Base-by-base conservation (phyloP, 2,113 vertebrate genomes). In the Lipotes vexillifer region DNA sequence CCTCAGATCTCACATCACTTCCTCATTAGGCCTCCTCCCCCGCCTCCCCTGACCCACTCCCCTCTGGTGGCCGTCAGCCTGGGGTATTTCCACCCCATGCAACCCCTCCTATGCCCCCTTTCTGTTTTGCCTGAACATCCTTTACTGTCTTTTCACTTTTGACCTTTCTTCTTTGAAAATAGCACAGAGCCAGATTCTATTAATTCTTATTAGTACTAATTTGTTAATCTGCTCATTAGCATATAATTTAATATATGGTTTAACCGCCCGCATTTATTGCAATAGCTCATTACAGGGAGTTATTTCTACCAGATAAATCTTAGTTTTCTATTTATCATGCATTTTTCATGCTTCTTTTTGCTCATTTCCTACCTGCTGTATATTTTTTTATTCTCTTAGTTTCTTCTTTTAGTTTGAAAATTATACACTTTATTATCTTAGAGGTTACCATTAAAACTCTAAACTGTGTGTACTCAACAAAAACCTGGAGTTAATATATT, bases 401-500 rank as follows among this genome's bases (percentile, higher is more conserved):
- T 78, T 55, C 63, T 41, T 44, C 18, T 68, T 80, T 68, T 55
- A 38, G n/a, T 69, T 91, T 81, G 46, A 81, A 80, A 80, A 80
- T 6, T 25, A 69, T 8, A 75, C 23, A n/a, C 4, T 61, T 10
- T 1, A 44, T 11, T 61, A 83, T 11, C 20, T 21, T 44, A 63
- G 6, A 68, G 1, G 10, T 63, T 63, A 63, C 38, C 36, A 41
- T 63, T 33, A 31, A 82, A 29, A 83, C 21, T 74, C 46, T 18
- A 11, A 88, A 74, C 69, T 20, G 1, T 9, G 29, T n/a, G 21
- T 61, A 74, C 29, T 75, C 41, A 75, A 36, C 57, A 44, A 29
- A 41, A 5, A 11, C 57, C 66, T 87, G n/a, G 57, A 57, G 27
- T 31, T 38, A 57, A 27, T 14, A 20, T 8, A 36, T 36, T 29